These are phyloP conservation scores for Caenorhabditis virilis DNA, from an alignment of 2,888 invertebrate species.

Conservation along the genomic window DNA sequence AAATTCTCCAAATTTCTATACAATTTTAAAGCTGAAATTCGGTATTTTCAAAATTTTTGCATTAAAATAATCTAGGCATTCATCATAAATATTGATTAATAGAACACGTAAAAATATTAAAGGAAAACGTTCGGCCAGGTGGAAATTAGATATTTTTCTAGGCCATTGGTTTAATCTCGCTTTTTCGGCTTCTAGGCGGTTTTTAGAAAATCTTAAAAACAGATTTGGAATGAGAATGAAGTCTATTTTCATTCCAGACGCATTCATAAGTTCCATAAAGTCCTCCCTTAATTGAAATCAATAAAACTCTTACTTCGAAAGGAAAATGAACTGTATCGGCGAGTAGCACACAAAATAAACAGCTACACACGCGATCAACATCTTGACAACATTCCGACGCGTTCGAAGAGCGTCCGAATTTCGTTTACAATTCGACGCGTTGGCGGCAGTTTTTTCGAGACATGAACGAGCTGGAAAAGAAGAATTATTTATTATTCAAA, in stretches of 20 bases:
- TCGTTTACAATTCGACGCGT: not conserved
- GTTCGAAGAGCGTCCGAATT: conserved; percentile 55
- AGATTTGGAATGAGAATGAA: too few species aligned
- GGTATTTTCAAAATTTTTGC: too few species aligned
- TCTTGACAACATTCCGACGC: conserved; percentile 70
- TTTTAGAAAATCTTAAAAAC: too few species aligned
- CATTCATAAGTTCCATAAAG: too few species aligned
- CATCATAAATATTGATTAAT: too few species aligned
- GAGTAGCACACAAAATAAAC: conserved; percentile 72
- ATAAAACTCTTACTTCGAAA: conserved; percentile 56
- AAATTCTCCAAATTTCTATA: too few species aligned
- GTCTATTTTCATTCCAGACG: too few species aligned
- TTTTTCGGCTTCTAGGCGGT: too few species aligned
- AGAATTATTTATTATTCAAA: not conserved
- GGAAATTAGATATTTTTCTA: conserved; percentile 5
- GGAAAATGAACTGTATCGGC: conserved; percentile 69
- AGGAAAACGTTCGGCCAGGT: not conserved
- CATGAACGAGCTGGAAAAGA: conserved; percentile 22
- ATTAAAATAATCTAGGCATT: too few species aligned
- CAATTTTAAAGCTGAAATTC: too few species aligned
- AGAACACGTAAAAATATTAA: not conserved
- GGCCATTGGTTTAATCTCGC: too few species aligned
- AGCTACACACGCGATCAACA: conserved; percentile 71
- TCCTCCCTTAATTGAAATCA: too few species aligned
- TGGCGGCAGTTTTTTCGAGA: conserved; percentile 9